Evolutionary conservation across 1,140 invertebrate species (phyloP).

Genomic region (Paraescarpia echinospica): DNA sequence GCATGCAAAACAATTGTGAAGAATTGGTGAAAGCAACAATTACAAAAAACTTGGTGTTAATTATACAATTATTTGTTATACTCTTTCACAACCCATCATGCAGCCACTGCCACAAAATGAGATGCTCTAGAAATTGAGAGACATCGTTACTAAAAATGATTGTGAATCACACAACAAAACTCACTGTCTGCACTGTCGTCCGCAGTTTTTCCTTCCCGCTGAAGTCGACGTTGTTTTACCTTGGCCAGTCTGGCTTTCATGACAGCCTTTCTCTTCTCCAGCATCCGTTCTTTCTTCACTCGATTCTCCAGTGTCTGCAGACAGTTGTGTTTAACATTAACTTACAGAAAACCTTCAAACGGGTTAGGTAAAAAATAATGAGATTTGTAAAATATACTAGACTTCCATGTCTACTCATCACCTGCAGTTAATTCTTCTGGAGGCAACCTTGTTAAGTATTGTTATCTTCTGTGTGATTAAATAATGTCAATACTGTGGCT

Average conservation of each 20-base stretch:
- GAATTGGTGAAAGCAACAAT: not conserved
- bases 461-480: too few relatives aligned
- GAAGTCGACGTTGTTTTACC: slow-evolving; percentile 74
- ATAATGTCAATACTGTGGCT: too few relatives aligned
- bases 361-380: not conserved
- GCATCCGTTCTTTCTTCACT: slow-evolving; percentile 67
- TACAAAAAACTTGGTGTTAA: not conserved
- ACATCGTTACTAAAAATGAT: not conserved
- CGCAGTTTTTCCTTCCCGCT: slow-evolving; percentile 65
- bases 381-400: not conserved
- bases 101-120: too few relatives aligned
- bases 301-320: slow-evolving; percentile 64
- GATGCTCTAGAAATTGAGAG: too few relatives aligned
- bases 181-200: not conserved
- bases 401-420: not conserved
- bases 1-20: too few relatives aligned
- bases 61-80: not conserved
- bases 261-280: slow-evolving; percentile 69
- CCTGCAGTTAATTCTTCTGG: too few relatives aligned
- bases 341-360: not conserved
- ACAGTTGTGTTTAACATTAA: not conserved
- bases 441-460: too few relatives aligned
- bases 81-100: too few relatives aligned
- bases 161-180: too few relatives aligned
- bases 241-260: slow-evolving; percentile 75